Conservation (phyloP, 2,797 vertebrate genomes). For the Rallus crepitans region DNA sequence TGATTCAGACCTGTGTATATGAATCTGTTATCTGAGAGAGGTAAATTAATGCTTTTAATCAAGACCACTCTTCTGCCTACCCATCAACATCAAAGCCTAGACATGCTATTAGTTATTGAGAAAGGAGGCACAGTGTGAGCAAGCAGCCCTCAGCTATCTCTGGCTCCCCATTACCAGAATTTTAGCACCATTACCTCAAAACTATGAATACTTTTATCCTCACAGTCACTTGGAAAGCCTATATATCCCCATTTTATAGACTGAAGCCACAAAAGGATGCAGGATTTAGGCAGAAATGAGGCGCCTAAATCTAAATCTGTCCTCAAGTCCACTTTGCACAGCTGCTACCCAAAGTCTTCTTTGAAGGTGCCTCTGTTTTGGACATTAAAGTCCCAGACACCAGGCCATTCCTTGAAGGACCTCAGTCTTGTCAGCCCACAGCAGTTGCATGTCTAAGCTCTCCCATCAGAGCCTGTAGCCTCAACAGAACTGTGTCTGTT, state of each 20-base stretch:
- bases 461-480: background rate
- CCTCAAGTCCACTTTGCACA: background rate
- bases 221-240: constrained; percentile 15
- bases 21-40: constrained; percentile 59
- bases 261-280: background rate
- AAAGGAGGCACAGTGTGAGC: constrained; percentile 38
- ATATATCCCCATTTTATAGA: constrained; percentile 23
- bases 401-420: background rate
- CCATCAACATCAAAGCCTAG: constrained; percentile 66
- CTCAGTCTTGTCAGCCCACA: background rate
- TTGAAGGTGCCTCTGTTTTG: background rate
- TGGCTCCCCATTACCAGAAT: constrained; percentile 49
- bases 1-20: constrained; percentile 54
- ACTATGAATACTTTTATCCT: constrained; percentile 68
- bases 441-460: background rate
- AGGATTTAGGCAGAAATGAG: constrained; percentile 22
- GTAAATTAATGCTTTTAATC: constrained; percentile 71
- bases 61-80: constrained; percentile 43
- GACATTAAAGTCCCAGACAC: background rate
- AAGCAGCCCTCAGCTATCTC: constrained; percentile 61
- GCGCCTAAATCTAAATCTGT: background rate
- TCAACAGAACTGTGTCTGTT: background rate
- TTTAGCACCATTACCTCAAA: constrained; percentile 69
- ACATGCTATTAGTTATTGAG: constrained; percentile 65
- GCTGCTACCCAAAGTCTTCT: background rate